These are phyloP conservation scores for Rhynchonycteris naso DNA, from an alignment of 2,797 vertebrate species.

Conservation along the genomic window DNA sequence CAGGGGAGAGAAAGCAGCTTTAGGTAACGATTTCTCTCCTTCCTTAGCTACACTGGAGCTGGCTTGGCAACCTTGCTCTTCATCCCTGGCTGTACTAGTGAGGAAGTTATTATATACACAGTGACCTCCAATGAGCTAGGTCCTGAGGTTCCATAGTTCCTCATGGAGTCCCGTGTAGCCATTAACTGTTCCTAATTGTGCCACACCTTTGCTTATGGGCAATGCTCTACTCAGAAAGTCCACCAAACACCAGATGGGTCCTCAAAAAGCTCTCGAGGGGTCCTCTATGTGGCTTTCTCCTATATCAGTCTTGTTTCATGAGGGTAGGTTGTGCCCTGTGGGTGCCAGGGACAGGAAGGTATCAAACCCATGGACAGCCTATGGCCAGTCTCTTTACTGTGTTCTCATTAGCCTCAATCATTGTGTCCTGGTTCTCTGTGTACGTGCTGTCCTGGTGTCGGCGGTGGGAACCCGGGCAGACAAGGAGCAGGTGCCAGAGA, in stretches of 20 bases:
- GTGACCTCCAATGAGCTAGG: neutral
- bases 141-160: neutral
- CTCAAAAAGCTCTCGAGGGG: too few species aligned
- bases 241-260: neutral
- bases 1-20: neutral
- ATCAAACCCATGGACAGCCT: fast-evolving
- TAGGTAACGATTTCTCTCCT: neutral
- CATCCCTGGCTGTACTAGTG: neutral
- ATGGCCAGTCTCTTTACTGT: fast-evolving
- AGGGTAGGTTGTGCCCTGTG: neutral
- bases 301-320: neutral
- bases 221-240: neutral
- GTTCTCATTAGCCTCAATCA: neutral
- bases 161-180: neutral
- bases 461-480: neutral
- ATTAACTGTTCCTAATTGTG: neutral
- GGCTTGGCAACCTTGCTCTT: neutral
- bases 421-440: neutral
- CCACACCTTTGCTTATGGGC: neutral
- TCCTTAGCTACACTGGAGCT: fast-evolving
- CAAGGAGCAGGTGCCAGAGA: neutral
- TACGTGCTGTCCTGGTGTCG: neutral
- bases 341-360: neutral
- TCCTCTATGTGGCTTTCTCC: neutral
- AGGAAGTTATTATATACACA: neutral